Percentiles rank a stretch among this genome's conserved stretches.
These are phyloP conservation scores for Trematocara zebra DNA, from an alignment of 2,113 vertebrate genomes.

Conservation along the genomic window DNA sequence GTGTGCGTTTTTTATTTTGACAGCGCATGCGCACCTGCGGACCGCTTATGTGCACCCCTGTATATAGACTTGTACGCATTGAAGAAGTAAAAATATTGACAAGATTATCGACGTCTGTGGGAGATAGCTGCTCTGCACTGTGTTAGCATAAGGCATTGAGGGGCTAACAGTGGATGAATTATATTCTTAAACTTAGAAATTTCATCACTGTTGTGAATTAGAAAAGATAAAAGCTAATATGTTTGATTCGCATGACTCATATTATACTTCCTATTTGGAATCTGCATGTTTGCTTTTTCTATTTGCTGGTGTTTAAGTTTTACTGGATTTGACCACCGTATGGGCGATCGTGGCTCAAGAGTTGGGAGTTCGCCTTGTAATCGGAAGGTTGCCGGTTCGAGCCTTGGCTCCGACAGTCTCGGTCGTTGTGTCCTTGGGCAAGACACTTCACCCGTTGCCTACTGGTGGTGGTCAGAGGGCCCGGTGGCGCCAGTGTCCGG, in stretches of 20 bases:
- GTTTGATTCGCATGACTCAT: background rate
- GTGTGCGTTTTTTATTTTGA: background rate
- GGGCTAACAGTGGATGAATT: background rate
- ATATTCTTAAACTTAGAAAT: background rate
- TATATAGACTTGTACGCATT: background rate
- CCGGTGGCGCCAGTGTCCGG: too few relatives aligned
- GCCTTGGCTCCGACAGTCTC: too few relatives aligned
- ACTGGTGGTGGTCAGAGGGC: too few relatives aligned
- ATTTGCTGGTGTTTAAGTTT: background rate
- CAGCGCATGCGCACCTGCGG: background rate
- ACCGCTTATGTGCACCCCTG: rapidly evolving
- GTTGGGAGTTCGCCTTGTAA: too few relatives aligned
- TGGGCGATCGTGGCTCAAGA: too few relatives aligned
- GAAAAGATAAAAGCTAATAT: background rate
- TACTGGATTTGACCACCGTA: background rate
- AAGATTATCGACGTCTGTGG: background rate
- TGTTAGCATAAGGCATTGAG: background rate
- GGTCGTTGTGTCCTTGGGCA: too few relatives aligned
- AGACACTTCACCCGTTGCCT: too few relatives aligned
- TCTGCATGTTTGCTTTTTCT: background rate
- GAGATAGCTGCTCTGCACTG: background rate
- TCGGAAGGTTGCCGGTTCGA: too few relatives aligned
- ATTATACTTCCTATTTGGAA: background rate
- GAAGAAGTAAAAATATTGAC: background rate
- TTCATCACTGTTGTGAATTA: background rate